These are phyloP conservation scores for Bubo bubo DNA, from an alignment of 2,113 vertebrate genomes.

Conservation along the genomic window DNA sequence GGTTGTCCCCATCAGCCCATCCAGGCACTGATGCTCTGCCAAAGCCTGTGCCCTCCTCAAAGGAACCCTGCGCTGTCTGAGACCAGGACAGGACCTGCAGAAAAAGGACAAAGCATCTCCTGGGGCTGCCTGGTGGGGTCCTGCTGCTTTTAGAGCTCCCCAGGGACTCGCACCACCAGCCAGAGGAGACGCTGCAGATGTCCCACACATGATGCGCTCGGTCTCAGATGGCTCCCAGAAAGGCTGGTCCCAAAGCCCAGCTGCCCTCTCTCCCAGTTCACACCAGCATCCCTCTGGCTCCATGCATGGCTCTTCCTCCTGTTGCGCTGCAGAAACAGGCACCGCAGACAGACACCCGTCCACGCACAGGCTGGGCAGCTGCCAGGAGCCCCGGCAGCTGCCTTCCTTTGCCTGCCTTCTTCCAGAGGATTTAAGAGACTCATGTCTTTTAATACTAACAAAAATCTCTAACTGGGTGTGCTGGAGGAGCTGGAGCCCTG, in stretches of 20 bases:
- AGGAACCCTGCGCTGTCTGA: accelerated
- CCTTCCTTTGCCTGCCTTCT: not conserved
- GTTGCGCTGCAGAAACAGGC: not conserved
- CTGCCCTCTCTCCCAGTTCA: not conserved
- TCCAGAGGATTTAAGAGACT: not conserved
- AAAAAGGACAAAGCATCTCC: not conserved
- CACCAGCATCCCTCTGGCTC: not conserved
- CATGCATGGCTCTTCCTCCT: not conserved
- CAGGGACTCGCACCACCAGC: not conserved
- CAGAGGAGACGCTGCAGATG: not conserved
- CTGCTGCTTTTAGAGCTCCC: not conserved
- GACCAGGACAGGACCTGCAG: no score
- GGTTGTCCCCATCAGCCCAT: not conserved
- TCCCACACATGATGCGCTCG: accelerated
- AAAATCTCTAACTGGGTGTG: not conserved
- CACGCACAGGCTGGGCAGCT: not conserved
- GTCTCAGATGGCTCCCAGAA: not conserved
- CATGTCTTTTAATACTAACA: not conserved
- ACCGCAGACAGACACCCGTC: not conserved
- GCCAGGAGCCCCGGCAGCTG: not conserved
- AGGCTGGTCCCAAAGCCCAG: not conserved
- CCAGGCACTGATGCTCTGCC: not conserved
- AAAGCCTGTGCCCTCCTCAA: not conserved
- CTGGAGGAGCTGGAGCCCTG: not conserved
- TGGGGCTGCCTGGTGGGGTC: not conserved